These are phyloP conservation scores for Streblospio benedicti DNA, from an alignment of 1,140 invertebrate species.

Conservation along the genomic window DNA sequence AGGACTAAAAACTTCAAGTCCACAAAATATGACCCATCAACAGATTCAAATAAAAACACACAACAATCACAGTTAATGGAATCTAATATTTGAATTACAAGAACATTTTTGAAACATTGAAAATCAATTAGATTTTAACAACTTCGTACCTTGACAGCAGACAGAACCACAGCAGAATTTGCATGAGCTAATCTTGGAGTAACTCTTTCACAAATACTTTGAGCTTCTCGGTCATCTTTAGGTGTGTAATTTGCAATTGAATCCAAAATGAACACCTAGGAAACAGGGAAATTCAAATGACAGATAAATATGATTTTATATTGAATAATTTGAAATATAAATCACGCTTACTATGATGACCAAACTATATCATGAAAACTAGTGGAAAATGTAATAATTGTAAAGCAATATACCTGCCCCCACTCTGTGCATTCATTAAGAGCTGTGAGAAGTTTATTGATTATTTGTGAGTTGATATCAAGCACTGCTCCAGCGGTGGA, in stretches of 20 bases:
- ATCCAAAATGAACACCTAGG: conserved; percentile 87
- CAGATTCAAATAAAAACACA: not conserved
- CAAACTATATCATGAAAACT: not conserved
- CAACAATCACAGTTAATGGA: not conserved
- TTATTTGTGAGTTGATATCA: conserved; percentile 93
- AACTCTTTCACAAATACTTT: conserved; percentile 91
- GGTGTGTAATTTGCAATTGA: conserved; percentile 94
- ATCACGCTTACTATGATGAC: not conserved
- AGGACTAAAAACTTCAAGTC: not conserved
- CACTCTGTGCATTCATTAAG: conserved; percentile 95
- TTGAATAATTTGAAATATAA: not conserved
- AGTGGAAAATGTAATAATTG: too few relatives aligned
- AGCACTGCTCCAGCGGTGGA: conserved; percentile 83
- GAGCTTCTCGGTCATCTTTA: conserved; percentile 95
- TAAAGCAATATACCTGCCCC: too few relatives aligned
- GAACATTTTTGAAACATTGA: not conserved
- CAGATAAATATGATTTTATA: too few relatives aligned
- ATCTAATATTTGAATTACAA: not conserved
- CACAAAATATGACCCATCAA: not conserved
- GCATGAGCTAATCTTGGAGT: conserved; percentile 96
- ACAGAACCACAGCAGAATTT: conserved; percentile 98
- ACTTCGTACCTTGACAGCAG: conserved; percentile 79
- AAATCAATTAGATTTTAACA: not conserved
- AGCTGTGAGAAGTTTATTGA: conserved; percentile 96
- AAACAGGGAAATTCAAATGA: too few relatives aligned